Conservation (phyloP, 2,888 invertebrate genomes). For the Orgyia antiqua region DNA sequence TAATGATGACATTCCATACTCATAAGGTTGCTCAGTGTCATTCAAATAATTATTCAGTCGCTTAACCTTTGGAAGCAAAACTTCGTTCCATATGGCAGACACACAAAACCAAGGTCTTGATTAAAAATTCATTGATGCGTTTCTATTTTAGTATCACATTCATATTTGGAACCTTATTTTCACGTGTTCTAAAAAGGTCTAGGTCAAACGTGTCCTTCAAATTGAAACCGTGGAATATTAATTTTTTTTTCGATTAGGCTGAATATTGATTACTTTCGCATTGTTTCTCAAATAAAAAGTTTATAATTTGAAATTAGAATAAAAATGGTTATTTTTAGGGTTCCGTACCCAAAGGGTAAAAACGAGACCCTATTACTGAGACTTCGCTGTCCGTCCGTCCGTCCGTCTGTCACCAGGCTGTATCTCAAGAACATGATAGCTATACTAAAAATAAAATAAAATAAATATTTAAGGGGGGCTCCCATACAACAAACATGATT, state of each 20-base stretch:
- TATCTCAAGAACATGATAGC: no score
- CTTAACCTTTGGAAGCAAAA: slow-evolving; percentile 22
- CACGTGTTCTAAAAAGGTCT: slow-evolving; percentile 27
- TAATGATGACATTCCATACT: slow-evolving; percentile 2
- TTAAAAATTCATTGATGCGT: not conserved
- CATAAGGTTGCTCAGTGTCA: slow-evolving; percentile 5
- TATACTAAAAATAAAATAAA: no score
- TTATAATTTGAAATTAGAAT: slow-evolving; percentile 13
- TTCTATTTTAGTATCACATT: not conserved
- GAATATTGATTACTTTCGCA: slow-evolving; percentile 14
- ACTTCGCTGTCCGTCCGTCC: no score
- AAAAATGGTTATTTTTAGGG: no score
- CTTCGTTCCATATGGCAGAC: slow-evolving; percentile 1
- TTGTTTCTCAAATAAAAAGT: slow-evolving; percentile 5
- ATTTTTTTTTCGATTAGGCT: slow-evolving; percentile 9
- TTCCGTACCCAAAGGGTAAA: no score
- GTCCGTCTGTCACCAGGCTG: no score
- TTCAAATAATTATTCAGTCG: slow-evolving; percentile 6
- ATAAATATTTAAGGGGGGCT: no score
- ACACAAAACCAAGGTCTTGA: not conserved
- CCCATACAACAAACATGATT: no score
- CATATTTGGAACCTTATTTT: slow-evolving; percentile 12
- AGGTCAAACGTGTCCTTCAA: slow-evolving; percentile 30
- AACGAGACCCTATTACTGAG: no score
- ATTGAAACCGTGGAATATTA: slow-evolving; percentile 14